Evolutionary conservation across 2,888 invertebrate species (phyloP).

Genomic region (Terebella lapidaria): DNA sequence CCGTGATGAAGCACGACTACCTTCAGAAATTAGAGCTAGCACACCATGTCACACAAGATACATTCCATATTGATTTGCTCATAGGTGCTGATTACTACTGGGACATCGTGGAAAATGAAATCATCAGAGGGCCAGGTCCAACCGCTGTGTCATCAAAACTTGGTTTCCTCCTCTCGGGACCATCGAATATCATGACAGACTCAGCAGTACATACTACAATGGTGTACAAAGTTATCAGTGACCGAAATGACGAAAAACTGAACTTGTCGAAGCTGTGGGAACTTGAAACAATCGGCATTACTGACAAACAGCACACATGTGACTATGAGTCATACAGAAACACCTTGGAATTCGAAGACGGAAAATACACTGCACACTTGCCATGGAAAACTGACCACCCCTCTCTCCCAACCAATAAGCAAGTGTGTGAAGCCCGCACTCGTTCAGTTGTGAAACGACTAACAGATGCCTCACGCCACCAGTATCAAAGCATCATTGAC

Average conservation of each 20-base stretch:
- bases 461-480: neutral
- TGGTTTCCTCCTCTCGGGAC: too few relatives aligned
- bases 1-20: neutral
- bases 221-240: too few relatives aligned
- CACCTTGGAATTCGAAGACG: too few relatives aligned
- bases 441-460: neutral
- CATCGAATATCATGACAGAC: too few relatives aligned
- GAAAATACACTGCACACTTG: constrained; percentile 1
- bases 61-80: neutral
- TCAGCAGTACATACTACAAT: too few relatives aligned
- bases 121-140: neutral
- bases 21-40: neutral
- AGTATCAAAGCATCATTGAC: neutral
- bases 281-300: too few relatives aligned
- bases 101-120: neutral
- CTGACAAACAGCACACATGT: too few relatives aligned
- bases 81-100: neutral
- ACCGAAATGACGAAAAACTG: too few relatives aligned
- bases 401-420: neutral
- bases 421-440: neutral
- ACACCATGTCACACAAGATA: neutral
- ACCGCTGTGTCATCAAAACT: too few relatives aligned
- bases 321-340: too few relatives aligned
- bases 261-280: too few relatives aligned
- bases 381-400: constrained; percentile 3